Evolutionary conservation across 2,113 vertebrate genomes (phyloP).

Genomic region (Nothobranchius kuhntae): DNA sequence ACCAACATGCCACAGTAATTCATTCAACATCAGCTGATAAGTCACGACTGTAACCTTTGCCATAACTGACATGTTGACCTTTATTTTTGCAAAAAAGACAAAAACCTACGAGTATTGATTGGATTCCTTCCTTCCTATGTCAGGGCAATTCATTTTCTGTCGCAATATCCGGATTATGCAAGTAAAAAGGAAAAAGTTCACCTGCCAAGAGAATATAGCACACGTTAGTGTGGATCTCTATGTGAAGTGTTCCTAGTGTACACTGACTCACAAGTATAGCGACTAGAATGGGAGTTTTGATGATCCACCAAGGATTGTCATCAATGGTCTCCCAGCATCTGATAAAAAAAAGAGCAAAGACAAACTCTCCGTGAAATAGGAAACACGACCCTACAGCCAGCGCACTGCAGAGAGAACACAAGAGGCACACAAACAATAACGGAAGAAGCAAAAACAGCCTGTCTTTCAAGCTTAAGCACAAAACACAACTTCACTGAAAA

Average conservation of each 20-base stretch:
- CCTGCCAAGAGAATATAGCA: constrained; percentile 69
- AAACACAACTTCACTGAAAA: too few species aligned
- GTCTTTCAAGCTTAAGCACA: too few species aligned
- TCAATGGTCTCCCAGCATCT: constrained; percentile 93
- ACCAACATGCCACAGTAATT: constrained; percentile 1
- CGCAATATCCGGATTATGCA: constrained; percentile 93
- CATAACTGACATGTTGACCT: background rate
- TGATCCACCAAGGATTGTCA: constrained; percentile 91
- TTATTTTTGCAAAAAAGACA: background rate
- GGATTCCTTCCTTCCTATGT: constrained; percentile 88
- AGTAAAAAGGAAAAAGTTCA: constrained; percentile 93
- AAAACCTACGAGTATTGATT: constrained; percentile 92
- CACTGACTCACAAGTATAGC: constrained; percentile 88
- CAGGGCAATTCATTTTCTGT: constrained; percentile 93
- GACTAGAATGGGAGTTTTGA: constrained; percentile 88
- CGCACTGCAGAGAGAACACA: background rate
- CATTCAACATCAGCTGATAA: constrained; percentile 8
- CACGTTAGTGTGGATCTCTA: background rate
- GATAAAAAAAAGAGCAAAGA: constrained; percentile 9
- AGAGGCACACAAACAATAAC: background rate
- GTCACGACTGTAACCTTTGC: constrained; percentile 1
- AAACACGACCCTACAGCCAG: background rate
- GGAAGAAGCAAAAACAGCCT: too few species aligned
- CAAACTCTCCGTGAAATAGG: background rate
- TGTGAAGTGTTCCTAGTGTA: too few species aligned